Base-by-base conservation (phyloP, 2,113 vertebrate genomes). In the Pelecanus crispus region DNA sequence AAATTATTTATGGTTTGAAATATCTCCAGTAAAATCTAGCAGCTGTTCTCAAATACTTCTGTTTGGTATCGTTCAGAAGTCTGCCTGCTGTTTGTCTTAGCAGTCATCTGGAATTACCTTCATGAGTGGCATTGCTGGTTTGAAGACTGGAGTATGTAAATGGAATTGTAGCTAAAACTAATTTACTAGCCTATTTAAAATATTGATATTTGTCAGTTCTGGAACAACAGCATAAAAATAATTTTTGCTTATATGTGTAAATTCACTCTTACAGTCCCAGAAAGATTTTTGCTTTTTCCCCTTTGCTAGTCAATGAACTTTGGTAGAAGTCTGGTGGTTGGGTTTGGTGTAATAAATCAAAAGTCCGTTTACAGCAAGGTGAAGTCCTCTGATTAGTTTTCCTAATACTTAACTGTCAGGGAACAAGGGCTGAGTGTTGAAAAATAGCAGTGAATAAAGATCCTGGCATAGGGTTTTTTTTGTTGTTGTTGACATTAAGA, bases 281-380 rank as follows among this genome's bases (percentile, higher is more conserved):
- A 67, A 86, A 79, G 22, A 13, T 52, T 53, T 63, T 44, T 88
- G 4, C 29, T 59, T 88, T 86, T 85, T 3, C 9, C 28, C 9
- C 8, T 68, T 72, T 70, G 59, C 62, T 52, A 50, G 58, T 66
- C 36, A 29, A 0, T 95, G 92, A 91, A 92, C 89, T 96, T 91
- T 18, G 45, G 83, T 40, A 70, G 38, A 36, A 88, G 84, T 77
- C 53, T 85, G 45, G 38, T 81, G 59, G 17, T 12, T 85, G 73
- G 68, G 44, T 94, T 93, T 86, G 38, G 13, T 1, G 7, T 86
- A 77, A 90, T 94, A 91, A 97, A 95, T 81, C 91, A 90, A 53
- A 85, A 94, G 86, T 92, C 87, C 4, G 2, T 90, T 95, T 85
- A 25, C 81, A 94, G 81, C 4, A 0, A 70, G 42, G 18, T 71